Percentiles rank a stretch among this genome's conserved stretches.
Evolutionary conservation across 2,113 vertebrate species (phyloP).

Genomic region (Leucosticte australis): DNA sequence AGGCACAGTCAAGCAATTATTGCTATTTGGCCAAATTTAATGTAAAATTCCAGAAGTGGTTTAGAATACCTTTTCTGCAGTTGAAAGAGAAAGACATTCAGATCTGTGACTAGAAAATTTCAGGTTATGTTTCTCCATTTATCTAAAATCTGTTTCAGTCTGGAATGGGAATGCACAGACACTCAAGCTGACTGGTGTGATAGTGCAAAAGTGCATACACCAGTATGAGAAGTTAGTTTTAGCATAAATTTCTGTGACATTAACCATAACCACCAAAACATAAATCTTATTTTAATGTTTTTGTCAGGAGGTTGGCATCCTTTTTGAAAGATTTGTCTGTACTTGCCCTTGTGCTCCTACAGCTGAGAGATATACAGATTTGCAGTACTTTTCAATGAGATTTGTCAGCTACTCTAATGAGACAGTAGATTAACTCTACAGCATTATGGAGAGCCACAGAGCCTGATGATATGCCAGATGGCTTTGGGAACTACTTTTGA

Average conservation of each 20-base stretch:
- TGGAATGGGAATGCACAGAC: neutral
- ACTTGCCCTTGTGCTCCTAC: neutral
- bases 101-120: neutral
- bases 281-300: neutral
- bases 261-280: neutral
- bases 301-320: neutral
- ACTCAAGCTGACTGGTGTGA: too few species aligned
- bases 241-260: neutral
- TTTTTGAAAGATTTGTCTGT: neutral
- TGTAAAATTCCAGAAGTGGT: neutral
- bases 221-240: neutral
- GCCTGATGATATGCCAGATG: neutral
- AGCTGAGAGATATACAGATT: neutral
- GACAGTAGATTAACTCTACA: neutral
- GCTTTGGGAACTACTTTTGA: neutral
- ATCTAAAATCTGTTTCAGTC: neutral
- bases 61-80: neutral
- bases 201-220: neutral
- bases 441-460: neutral
- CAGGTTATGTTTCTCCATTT: neutral
- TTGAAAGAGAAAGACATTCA: neutral
- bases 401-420: neutral
- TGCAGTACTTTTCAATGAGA: neutral
- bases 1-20: neutral
- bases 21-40: neutral